Base-by-base conservation (phyloP, 1,140 invertebrate species). In the Sycobia sp. region DNA sequence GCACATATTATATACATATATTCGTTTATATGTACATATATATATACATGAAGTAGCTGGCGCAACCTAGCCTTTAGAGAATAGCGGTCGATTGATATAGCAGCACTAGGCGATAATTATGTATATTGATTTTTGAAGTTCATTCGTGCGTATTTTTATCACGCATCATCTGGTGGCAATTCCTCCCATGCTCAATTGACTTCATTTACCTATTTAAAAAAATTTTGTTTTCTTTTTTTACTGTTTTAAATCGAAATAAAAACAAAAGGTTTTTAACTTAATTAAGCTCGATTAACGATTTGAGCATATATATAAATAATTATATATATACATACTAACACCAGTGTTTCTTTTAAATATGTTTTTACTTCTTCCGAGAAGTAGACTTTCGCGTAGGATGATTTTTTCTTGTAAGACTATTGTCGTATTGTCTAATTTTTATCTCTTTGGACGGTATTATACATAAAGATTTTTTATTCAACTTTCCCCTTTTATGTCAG, bases 81-180 rank as follows among this genome's bases (percentile, higher is more conserved):
- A 63, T 63, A 64, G 62, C 20, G 55, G 23, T 64, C 62, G 55
- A 57, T 51, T 58, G 44, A 44, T 57, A 64, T 50, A 64, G 55
- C 54, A 64, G 55, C 55, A 58, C 47, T 58, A 64, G 46, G 47
- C 47, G 53, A 64, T 58, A n/a, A n/a, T n/a, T n/a, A 58, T 64
- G 62, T 64, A 64, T 64, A 64, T 64, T 64, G 39, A 58, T 64
- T 64, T 64, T 64, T 51, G 50, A 62, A 34, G 25, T 55, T 50
- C 43, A 32, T 62, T 8, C 22, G 53, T 47, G 44, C 29, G 61
- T 56, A 4, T 56, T 41, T 44, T n/a, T 57, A 57, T 36, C 55
- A 46, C 47, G 38, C 47, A 23, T 16, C 36, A 51, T 50, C 55
- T 58, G 54, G 47, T 65, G 62, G 55, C 62, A 65, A 65, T 65